Evolutionary conservation across 2,113 vertebrate genomes (phyloP).

Genomic region (Pangasianodon hypophthalmus): DNA sequence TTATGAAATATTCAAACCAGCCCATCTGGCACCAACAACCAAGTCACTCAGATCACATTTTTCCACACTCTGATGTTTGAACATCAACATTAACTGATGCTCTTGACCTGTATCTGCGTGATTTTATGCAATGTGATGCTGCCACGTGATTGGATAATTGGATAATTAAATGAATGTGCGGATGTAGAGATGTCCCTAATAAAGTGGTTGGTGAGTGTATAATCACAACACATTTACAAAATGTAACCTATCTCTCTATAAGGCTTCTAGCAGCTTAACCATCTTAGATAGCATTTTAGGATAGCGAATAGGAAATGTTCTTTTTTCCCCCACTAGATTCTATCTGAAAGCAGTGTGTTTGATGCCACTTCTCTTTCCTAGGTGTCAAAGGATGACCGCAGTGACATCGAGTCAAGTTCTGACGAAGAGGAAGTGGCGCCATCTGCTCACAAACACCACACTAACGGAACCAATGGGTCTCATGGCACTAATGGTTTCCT

Average conservation of each 20-base stretch:
- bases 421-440: constrained; percentile 87
- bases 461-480: constrained; percentile 86
- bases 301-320: not conserved
- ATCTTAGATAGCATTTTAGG: too few relatives aligned
- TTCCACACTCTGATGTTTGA: not conserved
- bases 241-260: not conserved
- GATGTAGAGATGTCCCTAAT: not conserved
- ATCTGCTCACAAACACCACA: constrained; percentile 79
- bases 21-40: not conserved
- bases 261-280: not conserved
- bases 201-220: not conserved
- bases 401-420: constrained; percentile 95
- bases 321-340: not conserved
- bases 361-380: constrained; percentile 55
- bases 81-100: not conserved
- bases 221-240: not conserved
- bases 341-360: not conserved
- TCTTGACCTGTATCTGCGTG: not conserved
- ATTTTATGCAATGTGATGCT: not conserved
- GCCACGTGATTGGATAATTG: not conserved
- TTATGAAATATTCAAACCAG: not conserved
- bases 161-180: not conserved
- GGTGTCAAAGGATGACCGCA: constrained; percentile 93
- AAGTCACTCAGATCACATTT: not conserved
- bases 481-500: constrained; percentile 92